Percentiles rank a stretch among this genome's conserved stretches.
These are phyloP conservation scores for Cyprichromis sp. DNA, from an alignment of 2,113 vertebrate genomes.

Conservation along the genomic window DNA sequence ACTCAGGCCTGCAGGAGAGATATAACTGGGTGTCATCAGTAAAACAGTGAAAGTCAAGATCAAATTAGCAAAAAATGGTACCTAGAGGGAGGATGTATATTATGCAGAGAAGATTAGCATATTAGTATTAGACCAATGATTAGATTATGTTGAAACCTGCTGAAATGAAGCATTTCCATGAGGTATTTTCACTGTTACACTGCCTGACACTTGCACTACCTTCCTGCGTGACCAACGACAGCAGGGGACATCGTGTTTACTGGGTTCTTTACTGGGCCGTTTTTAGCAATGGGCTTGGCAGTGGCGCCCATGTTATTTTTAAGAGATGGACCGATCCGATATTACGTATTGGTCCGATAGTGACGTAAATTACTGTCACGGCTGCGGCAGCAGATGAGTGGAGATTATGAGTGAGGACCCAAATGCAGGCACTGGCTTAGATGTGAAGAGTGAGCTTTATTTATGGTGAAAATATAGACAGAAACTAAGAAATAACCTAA, in stretches of 20 bases:
- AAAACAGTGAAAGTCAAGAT: neutral
- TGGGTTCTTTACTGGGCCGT: neutral
- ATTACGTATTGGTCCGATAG: too few species aligned
- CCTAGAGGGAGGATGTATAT: neutral
- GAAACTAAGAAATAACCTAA: neutral
- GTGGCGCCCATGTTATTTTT: neutral
- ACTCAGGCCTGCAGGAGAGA: neutral
- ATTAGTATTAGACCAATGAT: neutral
- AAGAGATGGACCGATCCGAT: too few species aligned
- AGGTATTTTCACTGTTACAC: neutral
- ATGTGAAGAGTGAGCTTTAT: neutral
- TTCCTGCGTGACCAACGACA: neutral
- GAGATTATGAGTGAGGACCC: neutral
- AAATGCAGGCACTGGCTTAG: neutral
- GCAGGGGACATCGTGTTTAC: neutral
- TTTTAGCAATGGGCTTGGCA: neutral
- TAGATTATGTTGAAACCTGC: constrained; percentile 14
- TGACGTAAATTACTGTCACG: too few species aligned
- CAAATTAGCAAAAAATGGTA: neutral
- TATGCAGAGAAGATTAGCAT: neutral
- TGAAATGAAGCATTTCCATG: neutral
- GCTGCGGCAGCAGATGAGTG: neutral
- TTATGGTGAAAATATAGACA: neutral
- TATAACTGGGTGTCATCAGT: neutral
- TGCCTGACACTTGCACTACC: neutral